Conservation (phyloP, 2,113 vertebrate genomes). For the Salvator merianae region DNA sequence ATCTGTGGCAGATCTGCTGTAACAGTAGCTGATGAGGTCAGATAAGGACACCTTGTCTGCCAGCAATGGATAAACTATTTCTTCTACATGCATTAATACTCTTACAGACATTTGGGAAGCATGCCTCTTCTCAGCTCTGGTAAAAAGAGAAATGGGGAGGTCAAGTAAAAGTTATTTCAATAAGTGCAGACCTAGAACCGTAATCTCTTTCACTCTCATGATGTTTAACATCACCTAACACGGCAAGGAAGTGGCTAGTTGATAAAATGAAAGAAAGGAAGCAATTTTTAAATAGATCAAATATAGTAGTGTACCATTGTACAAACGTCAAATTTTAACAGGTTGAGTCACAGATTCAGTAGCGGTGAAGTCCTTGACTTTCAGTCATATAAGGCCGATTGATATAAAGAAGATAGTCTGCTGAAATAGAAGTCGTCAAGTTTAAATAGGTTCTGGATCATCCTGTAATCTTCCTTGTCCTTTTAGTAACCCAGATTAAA, state of each 20-base stretch:
- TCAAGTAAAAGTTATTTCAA: conserved; percentile 56
- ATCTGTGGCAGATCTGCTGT: conserved; percentile 37
- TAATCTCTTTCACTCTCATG: conserved; percentile 28
- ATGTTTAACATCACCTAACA: conserved; percentile 40
- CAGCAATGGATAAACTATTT: conserved; percentile 53
- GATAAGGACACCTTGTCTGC: conserved; percentile 59
- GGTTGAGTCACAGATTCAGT: neutral
- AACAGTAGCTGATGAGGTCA: conserved; percentile 53
- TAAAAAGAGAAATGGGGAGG: conserved; percentile 6
- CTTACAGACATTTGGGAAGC: conserved; percentile 47
- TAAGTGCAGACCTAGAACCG: conserved; percentile 25
- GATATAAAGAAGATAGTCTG: neutral
- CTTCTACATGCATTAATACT: conserved; percentile 54
- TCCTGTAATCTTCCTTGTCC: neutral
- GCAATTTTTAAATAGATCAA: neutral
- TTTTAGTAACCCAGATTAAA: conserved; percentile 26
- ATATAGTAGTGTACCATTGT: too few species aligned
- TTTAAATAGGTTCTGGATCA: neutral
- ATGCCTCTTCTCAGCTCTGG: conserved; percentile 31
- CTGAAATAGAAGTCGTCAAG: neutral
- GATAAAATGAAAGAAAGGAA: neutral
- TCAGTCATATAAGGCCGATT: neutral
- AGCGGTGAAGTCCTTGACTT: too few species aligned
- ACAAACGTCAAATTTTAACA: too few species aligned
- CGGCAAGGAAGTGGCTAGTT: neutral